Evolutionary conservation across 2,888 invertebrate species (phyloP).

Genomic region (Anagyrus pseudococci): DNA sequence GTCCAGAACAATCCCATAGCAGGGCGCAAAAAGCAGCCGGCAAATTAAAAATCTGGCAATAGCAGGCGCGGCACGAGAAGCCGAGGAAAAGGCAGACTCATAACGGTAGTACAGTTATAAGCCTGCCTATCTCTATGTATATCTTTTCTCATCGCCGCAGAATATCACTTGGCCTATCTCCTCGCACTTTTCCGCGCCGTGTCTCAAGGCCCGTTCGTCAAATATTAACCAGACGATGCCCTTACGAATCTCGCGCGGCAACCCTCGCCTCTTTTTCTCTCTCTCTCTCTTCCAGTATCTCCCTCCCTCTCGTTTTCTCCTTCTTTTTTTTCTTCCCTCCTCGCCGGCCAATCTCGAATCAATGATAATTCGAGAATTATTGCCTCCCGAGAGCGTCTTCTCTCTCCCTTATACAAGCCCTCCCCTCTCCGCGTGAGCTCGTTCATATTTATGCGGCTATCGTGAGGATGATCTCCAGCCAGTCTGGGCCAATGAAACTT

Average conservation of each 20-base stretch:
- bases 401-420: background rate
- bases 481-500: background rate
- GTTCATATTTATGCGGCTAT: background rate
- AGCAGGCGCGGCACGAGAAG: too few relatives aligned
- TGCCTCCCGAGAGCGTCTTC: conserved; percentile 13
- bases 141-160: too few relatives aligned
- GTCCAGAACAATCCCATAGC: too few relatives aligned
- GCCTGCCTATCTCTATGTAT: too few relatives aligned
- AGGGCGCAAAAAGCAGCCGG: too few relatives aligned
- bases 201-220: conserved; percentile 7
- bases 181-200: conserved; percentile 14
- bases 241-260: conserved; percentile 24
- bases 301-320: conserved; percentile 5
- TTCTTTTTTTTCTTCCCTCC: background rate
- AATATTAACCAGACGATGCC: conserved; percentile 24
- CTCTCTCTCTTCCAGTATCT: background rate
- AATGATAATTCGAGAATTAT: conserved; percentile 36
- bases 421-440: background rate
- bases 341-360: conserved; percentile 30
- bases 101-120: too few relatives aligned
- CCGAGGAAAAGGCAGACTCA: too few relatives aligned
- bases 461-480: too few relatives aligned
- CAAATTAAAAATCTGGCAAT: too few relatives aligned
- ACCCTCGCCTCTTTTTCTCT: conserved; percentile 2
- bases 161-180: conserved; percentile 10